Conservation (phyloP, 2,113 vertebrate genomes). For the Cnemophilus loriae region DNA sequence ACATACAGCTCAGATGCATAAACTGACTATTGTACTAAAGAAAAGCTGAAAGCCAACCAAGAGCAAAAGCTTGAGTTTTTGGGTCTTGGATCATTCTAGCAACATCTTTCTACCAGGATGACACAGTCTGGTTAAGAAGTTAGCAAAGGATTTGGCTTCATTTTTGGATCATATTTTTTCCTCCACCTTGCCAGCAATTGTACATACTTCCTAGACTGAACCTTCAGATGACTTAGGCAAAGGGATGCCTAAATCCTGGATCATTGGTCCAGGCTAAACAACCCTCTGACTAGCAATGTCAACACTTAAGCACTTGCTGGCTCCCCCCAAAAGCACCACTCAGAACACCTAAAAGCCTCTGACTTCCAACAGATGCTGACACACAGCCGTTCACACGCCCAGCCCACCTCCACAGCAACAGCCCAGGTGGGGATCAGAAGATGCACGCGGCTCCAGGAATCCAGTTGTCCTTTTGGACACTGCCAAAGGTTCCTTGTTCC, state of each 20-base stretch:
- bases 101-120: neutral
- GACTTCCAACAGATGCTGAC: neutral
- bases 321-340: neutral
- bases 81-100: neutral
- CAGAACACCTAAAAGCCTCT: neutral
- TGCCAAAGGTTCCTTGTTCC: neutral
- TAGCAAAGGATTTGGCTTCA: neutral
- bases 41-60: neutral
- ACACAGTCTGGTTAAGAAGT: neutral
- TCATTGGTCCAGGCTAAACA: neutral
- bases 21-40: neutral
- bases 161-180: neutral
- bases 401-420: neutral
- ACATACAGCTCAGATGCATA: rapidly evolving
- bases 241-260: neutral
- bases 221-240: neutral
- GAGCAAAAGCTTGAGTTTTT: neutral
- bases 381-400: rapidly evolving
- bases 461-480: neutral
- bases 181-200: neutral
- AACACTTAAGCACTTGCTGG: neutral
- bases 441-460: rapidly evolving
- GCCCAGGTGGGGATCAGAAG: rapidly evolving
- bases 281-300: neutral
- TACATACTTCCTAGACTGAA: neutral